Percentiles rank a stretch among this genome's conserved stretches.
Conservation (phyloP, 2,113 vertebrate species). For the Synodontis membranacea region DNA sequence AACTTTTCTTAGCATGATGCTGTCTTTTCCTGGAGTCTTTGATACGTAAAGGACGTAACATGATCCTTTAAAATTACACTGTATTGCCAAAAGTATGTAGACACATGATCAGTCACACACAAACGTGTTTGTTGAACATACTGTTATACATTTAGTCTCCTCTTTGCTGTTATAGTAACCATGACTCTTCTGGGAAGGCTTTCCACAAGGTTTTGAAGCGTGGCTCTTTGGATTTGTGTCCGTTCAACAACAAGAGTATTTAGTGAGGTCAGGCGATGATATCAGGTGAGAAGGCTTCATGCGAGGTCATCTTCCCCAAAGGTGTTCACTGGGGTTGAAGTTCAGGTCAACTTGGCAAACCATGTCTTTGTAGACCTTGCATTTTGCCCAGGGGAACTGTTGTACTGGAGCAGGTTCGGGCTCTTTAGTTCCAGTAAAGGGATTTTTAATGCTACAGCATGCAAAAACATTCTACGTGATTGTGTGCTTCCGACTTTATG, state of each 20-base stretch:
- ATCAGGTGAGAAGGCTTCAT: background rate
- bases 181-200: background rate
- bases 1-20: too few species aligned
- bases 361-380: background rate
- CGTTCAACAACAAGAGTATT: background rate
- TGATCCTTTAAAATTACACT: too few species aligned
- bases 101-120: background rate
- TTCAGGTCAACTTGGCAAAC: background rate
- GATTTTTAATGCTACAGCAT: background rate
- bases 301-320: background rate
- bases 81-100: background rate
- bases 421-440: background rate
- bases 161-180: background rate
- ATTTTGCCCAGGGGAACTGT: background rate
- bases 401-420: background rate
- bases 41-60: too few species aligned
- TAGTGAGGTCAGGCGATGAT: too few species aligned
- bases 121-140: background rate
- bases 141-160: background rate
- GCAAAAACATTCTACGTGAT: background rate
- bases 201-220: too few species aligned
- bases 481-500: background rate
- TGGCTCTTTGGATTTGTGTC: too few species aligned
- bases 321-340: background rate
- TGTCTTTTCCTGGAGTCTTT: too few species aligned